Percentiles rank a stretch among this genome's conserved stretches.
Conservation (phyloP, 2,113 vertebrate genomes). For the Hemiprocne comata region DNA sequence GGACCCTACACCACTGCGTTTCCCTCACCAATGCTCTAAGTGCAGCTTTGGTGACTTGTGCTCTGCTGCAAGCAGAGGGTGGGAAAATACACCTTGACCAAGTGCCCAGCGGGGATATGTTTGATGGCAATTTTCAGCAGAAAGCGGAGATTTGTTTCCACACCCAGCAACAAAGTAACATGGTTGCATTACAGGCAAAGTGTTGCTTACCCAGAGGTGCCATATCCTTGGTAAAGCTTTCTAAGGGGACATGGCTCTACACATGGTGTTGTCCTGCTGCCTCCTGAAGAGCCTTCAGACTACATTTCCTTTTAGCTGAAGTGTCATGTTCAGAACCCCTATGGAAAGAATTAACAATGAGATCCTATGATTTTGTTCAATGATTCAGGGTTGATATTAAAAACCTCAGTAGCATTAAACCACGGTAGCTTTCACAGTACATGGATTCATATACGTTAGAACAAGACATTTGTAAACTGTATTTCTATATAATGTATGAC, state of each 20-base stretch:
- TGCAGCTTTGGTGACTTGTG: accelerated
- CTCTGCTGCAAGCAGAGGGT: background rate
- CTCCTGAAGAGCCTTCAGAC: background rate
- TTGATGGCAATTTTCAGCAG: conserved; percentile 28
- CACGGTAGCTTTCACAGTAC: background rate
- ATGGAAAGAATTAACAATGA: background rate
- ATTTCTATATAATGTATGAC: background rate
- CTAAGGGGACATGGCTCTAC: background rate
- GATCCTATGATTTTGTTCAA: background rate
- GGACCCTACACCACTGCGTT: background rate
- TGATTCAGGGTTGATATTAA: background rate
- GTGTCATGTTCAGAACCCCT: background rate
- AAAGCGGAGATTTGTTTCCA: conserved; percentile 40
- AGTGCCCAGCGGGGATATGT: background rate
- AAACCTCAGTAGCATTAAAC: background rate
- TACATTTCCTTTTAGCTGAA: background rate
- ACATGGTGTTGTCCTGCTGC: background rate
- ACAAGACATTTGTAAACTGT: background rate
- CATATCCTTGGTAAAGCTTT: background rate
- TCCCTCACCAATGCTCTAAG: background rate
- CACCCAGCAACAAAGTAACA: background rate
- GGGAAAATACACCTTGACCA: conserved; percentile 2
- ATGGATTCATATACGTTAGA: background rate
- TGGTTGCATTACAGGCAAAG: background rate
- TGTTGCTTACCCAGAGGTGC: background rate